Percentiles rank a stretch among this genome's conserved stretches.
Evolutionary conservation across 2,888 invertebrate genomes (phyloP).

Genomic region (Drosophila paucipuncta): DNA sequence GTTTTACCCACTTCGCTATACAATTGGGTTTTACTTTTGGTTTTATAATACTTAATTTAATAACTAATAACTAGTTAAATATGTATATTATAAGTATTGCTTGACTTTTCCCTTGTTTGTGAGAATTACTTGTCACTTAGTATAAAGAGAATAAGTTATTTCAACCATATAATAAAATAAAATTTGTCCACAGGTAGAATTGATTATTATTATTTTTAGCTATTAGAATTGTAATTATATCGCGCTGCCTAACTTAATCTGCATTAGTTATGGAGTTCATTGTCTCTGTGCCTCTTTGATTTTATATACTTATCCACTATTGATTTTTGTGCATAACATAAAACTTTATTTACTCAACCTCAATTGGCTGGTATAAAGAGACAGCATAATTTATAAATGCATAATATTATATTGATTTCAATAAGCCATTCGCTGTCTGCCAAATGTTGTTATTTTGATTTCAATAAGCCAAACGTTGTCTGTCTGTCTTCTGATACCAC

Average conservation of each 20-base stretch:
- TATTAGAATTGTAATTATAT: not conserved
- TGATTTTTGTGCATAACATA: not conserved
- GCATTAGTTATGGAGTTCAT: not conserved
- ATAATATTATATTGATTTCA: slow-evolving; percentile 3
- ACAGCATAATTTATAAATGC: not conserved
- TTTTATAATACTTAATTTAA: not conserved
- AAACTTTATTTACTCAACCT: not conserved
- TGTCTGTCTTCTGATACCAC: slow-evolving; percentile 18
- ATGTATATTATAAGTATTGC: not conserved
- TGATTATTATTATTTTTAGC: not conserved
- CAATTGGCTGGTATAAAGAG: not conserved
- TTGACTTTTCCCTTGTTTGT: not conserved
- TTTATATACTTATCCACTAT: not conserved
- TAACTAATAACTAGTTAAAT: not conserved
- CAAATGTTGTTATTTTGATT: not conserved
- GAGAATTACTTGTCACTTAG: not conserved
- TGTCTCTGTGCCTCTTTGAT: not conserved
- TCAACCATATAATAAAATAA: not conserved
- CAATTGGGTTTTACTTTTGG: not conserved
- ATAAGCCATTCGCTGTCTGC: not conserved
- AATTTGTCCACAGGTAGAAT: not conserved
- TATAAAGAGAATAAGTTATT: not conserved
- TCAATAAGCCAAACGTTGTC: slow-evolving; percentile 1
- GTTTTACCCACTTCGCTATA: not conserved
- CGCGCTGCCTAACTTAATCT: not conserved